A percentile compares a stretch with the other conserved stretches of the same genome.
These are phyloP conservation scores for Malurus melanocephalus DNA, from an alignment of 2,113 vertebrate species.

Conservation along the genomic window DNA sequence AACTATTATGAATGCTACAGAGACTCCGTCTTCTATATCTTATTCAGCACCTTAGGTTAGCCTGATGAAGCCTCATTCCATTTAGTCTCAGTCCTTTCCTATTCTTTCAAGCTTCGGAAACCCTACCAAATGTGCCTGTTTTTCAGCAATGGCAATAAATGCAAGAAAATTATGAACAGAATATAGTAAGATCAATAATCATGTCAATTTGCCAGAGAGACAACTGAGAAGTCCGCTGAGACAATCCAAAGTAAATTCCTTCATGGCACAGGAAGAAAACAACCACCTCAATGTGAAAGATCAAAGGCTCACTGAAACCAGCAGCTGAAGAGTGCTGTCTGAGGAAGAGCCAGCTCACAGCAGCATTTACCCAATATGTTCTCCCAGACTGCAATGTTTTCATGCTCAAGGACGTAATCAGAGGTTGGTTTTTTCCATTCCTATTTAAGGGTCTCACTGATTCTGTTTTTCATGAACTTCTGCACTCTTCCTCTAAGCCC, in stretches of 20 bases:
- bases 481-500: not conserved
- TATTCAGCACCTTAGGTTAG: constrained; percentile 17
- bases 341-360: not conserved
- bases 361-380: not conserved
- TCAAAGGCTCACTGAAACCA: not conserved
- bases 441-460: not conserved
- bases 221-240: not conserved
- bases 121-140: not conserved
- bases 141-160: not conserved
- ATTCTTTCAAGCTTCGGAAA: not conserved
- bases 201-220: not conserved
- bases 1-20: constrained; percentile 51
- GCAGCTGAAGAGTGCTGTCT: not conserved
- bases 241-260: not conserved
- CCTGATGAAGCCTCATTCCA: not conserved
- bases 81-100: not conserved
- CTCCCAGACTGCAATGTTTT: not conserved
- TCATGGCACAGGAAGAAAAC: not conserved
- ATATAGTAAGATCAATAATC: not conserved
- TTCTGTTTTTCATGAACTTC: not conserved
- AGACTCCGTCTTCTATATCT: constrained; percentile 3
- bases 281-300: not conserved
- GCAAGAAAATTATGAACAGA: not conserved
- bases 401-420: not conserved
- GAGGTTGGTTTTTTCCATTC: accelerated